Evolutionary conservation across 1,140 invertebrate genomes (phyloP), one percentile per base, ranked within the genome.

Genomic region (Papilio dardanus): DNA sequence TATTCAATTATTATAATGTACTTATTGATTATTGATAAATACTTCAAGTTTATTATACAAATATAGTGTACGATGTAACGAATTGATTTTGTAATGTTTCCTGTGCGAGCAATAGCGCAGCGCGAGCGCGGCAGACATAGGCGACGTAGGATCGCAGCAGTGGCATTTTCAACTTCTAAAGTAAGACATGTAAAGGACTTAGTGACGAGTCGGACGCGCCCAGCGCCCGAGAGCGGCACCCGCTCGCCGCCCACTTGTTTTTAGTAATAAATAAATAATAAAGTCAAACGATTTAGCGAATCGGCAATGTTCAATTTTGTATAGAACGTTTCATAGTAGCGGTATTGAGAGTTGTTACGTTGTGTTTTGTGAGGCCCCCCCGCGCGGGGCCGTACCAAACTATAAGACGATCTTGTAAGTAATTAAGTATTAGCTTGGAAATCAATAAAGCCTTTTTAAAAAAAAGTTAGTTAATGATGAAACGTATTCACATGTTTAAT

Each of bases 1-100:
- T 92, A 93, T 93, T 93, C 92, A 93, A 92, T 93, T 92, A 93
- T 92, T 92, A 89, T 93, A 93, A 93, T 91, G 92, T 93, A 93
- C 90, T 93, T 92, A 92, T 92, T 93, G 90, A 93, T 93, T 92
- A 93, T 93, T 88, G 91, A 93, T 93, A 92, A 92, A 92, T 93
- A 93, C 88, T 93, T 93, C 88, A 91, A 93, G 87, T 93, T 93
- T 93, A 92, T 91, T 91, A 88, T 91, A 92, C 85, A 88, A 91
- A 88, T 91, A 91, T 92, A 93, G 89, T 91, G 87, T 91, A 91
- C 88, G 88, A 80, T 91, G 88, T 93, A 93, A 90, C 88, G 88
- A 93, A 89, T 93, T 93, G 90, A 87, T 92, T 92, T 92, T 86
- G 91, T 82, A 87, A 85, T 91, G 90, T 83, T 89, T 91, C 89